These are phyloP conservation scores for Neopipo cinnamomea DNA, from an alignment of 2,113 vertebrate species.

Conservation along the genomic window DNA sequence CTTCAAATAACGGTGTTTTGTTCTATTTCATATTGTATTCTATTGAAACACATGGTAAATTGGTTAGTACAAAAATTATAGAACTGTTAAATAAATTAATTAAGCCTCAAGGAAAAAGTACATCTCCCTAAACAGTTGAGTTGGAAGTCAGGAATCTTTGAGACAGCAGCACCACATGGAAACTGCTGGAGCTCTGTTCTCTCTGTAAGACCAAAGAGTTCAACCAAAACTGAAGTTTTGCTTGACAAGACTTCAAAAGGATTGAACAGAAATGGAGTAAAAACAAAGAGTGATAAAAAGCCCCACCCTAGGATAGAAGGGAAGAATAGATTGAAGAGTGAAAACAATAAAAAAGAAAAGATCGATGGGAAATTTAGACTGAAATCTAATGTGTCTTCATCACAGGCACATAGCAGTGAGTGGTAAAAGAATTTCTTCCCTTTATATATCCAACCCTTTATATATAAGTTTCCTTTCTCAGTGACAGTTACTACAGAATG, in stretches of 20 bases:
- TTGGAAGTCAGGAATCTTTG: neutral
- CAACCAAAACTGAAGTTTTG: neutral
- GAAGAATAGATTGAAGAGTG: neutral
- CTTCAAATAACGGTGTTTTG: neutral
- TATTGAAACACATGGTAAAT: neutral
- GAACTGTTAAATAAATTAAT: neutral
- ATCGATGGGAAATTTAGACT: neutral
- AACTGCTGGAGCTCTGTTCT: neutral
- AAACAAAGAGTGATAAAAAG: neutral
- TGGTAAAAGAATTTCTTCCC: neutral
- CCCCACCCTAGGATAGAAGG: rapidly evolving
- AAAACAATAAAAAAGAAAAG: neutral
- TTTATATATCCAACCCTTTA: neutral
- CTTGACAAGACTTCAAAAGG: neutral
- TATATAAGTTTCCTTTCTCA: neutral
- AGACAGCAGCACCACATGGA: neutral
- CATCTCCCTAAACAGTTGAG: neutral
- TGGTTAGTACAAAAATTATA: neutral
- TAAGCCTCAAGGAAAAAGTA: neutral
- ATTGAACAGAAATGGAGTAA: neutral
- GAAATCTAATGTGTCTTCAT: neutral
- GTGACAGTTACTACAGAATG: neutral
- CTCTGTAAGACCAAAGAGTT: neutral
- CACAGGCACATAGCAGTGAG: neutral
- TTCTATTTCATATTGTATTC: neutral